Evolutionary conservation across 2,797 vertebrate species (phyloP).

Genomic region (Morus bassanus): DNA sequence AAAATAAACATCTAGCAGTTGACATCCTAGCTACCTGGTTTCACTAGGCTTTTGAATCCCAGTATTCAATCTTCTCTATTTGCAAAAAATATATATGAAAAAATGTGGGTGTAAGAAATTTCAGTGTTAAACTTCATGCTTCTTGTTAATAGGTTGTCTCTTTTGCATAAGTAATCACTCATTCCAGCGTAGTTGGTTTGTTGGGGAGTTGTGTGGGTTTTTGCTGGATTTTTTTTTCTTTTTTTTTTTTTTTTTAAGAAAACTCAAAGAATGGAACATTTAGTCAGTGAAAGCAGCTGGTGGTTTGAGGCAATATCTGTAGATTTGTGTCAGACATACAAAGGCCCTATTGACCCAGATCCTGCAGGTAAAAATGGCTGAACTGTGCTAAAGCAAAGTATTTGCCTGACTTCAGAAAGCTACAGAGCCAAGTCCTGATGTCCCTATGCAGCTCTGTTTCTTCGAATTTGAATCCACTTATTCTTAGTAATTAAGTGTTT

Average conservation of each 20-base stretch:
- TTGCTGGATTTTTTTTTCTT: neutral
- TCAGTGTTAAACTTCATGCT: neutral
- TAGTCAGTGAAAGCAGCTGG: neutral
- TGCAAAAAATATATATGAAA: neutral
- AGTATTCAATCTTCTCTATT: neutral
- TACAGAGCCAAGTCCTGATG: neutral
- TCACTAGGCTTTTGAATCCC: neutral
- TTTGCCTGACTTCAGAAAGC: neutral
- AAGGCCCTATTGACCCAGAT: constrained; percentile 4
- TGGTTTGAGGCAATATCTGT: neutral
- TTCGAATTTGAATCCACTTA: neutral
- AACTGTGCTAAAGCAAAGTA: neutral
- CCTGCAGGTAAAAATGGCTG: neutral
- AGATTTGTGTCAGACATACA: neutral
- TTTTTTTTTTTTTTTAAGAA: neutral
- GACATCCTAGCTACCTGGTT: neutral
- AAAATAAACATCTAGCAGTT: neutral
- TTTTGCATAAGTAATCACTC: neutral
- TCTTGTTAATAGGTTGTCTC: neutral
- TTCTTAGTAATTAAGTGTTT: neutral
- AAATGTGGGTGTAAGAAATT: neutral
- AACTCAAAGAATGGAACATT: neutral
- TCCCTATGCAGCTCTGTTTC: neutral
- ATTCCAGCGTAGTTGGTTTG: neutral
- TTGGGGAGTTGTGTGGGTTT: too few relatives aligned